Base-by-base conservation (phyloP, 1,140 invertebrate species). In the Drosophila athabasca region DNA sequence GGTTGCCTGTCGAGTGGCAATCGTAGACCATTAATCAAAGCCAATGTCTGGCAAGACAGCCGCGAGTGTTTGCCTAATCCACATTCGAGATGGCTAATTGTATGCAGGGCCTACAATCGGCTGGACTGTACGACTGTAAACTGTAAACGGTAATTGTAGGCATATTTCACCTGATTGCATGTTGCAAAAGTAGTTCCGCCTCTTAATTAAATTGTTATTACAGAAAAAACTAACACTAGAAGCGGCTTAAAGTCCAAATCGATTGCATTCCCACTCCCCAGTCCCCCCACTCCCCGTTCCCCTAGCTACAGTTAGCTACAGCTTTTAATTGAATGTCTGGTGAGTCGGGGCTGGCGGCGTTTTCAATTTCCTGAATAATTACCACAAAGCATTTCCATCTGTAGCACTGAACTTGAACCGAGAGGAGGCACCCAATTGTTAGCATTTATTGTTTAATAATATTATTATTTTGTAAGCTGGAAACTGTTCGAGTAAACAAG, bases 201-300 rank as follows among this genome's bases (percentile, higher is more conserved):
- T 41, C 58, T 69, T 84, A 87, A 84, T 84, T 85, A 77, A 85
- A 78, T 77, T 77, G 67, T 70, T 81, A 87, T 85, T 53, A 19
- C 11, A 15, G n/a, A 53, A 53, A 41, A 7, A 53, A 53, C 31
- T 39, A 39, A 13, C 35, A 39, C 11, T 39, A 8, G 35, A 39
- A 39, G 2, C 1, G 35, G 35, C 35, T 39, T 13, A 13, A 39
- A 13, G 35, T 39, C 35, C 35, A 4, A 13, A 39, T 39, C 35
- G 35, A 39, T 39, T 39, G 35, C 35, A 13, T 5, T 39, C 11
- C 11, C 35, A 4, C 4, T 39, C 11, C 35, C 31, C 3, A 2
- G 4, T 4, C 22, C 22, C 2, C 24, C 24, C 24, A 26, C 5
- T 5, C 24, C 24, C 24, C 5, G 5, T 26, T 26, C 24, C 24